Evolutionary conservation across 2,888 invertebrate species (phyloP), one percentile per base, ranked within the genome.

Genomic region (Pteria penguin): DNA sequence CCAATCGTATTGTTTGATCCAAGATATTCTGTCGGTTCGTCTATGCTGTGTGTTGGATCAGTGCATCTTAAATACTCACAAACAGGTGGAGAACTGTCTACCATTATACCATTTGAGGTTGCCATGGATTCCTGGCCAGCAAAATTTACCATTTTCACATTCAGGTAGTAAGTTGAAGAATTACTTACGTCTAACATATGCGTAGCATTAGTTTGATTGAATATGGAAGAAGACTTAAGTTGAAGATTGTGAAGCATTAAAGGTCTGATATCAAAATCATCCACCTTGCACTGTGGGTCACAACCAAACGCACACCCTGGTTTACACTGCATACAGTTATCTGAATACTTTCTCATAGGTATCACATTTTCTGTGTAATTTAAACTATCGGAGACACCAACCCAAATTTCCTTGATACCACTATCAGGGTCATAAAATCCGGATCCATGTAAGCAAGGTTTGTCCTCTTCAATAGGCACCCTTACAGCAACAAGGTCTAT

Each of bases 1-100:
- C 82, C 84, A 4, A 86, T 78, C 27, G 76, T 74, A 22, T 83
- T 81, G 63, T 78, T 83, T n/a, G 83, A 82, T 4, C 86, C 86
- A n/a, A 82, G 72, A 32, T 76, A 80, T 0, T 63, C n/a, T 5
- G 82, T 73, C 0, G 83, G 83, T 69, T 83, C 83, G 58, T 86
- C 84, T 33, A 73, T 66, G 18, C 80, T 82, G 54, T 83, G 77
- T 0, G 78, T 69, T 4, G 87, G 87, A 61, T 86, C 84, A 4
- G 83, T 61, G 63, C 87, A 87, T 65, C 75, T 76, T n/a, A 87
- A 79, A 55, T 80, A 84, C 1, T 78, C 75, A 55, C 81, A 73
- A 5, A 33, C 27, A 4, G 87, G 85, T 8, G 86, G 84, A 3
- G 86, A 80, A 0, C 75, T 70, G 69, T 87, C 87, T 5, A 86